These are phyloP conservation scores for Otis tarda DNA, from an alignment of 2,113 vertebrate species.

Conservation along the genomic window DNA sequence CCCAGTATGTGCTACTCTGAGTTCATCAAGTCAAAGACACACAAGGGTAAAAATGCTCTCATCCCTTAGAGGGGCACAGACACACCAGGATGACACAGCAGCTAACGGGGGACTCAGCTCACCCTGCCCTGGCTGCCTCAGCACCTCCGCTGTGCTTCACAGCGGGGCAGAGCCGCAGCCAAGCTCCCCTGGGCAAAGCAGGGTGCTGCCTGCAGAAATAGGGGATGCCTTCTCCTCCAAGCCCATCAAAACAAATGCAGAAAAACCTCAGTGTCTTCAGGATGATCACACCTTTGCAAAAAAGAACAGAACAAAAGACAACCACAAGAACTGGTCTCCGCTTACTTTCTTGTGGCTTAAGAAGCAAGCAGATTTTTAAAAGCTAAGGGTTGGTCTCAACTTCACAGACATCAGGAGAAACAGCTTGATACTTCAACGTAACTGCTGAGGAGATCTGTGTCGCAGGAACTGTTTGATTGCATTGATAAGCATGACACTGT, in stretches of 20 bases:
- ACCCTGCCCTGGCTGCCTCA: background rate
- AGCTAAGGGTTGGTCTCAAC: background rate
- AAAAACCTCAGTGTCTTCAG: background rate
- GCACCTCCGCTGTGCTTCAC: background rate
- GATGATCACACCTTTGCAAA: too few relatives aligned
- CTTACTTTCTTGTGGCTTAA: background rate
- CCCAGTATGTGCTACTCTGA: background rate
- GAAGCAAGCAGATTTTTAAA: background rate
- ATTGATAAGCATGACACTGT: background rate
- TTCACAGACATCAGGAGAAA: background rate
- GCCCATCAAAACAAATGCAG: background rate
- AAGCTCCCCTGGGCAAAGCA: background rate
- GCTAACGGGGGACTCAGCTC: background rate
- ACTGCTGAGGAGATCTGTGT: background rate
- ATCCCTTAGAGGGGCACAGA: background rate
- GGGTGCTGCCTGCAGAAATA: background rate
- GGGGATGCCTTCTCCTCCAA: background rate
- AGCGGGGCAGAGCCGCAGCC: fast-evolving
- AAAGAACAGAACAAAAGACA: background rate
- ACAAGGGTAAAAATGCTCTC: background rate
- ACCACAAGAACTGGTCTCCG: background rate
- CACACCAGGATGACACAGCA: fast-evolving
- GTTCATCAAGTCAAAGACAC: background rate
- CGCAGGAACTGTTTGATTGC: background rate
- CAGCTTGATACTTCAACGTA: background rate